phyloP scores from a whole-genome alignment of 2,113 vertebrate species.

The Delphinapterus leucas region DNA sequence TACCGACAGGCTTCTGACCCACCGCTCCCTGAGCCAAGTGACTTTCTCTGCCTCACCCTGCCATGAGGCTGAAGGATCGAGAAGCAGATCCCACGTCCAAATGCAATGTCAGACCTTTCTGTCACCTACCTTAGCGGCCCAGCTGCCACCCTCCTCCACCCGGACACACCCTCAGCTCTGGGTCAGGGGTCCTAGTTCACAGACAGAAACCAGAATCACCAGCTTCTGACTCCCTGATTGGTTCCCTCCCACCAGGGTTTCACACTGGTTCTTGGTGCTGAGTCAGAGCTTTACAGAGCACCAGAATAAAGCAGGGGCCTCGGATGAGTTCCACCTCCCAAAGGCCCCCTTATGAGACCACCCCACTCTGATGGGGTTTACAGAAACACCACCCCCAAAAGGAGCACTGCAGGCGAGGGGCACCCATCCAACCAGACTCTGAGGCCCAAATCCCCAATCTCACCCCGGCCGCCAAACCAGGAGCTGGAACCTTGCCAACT shows the following conservation, averaged over 20 bases:
- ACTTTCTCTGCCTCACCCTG: neutral
- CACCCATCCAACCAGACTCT: neutral
- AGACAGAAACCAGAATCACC: neutral
- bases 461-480: neutral
- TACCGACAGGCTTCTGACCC: neutral
- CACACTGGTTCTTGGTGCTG: constrained; percentile 26
- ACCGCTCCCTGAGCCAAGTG: neutral
- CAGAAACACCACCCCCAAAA: neutral
- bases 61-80: neutral
- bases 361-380: neutral
- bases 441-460: neutral
- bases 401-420: neutral
- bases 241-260: neutral
- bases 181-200: neutral
- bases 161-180: neutral
- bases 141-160: neutral
- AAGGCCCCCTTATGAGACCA: neutral
- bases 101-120: neutral
- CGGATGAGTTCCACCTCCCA: neutral
- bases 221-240: neutral
- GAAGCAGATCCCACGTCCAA: neutral
- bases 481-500: neutral
- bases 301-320: neutral
- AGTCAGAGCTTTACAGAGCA: constrained; percentile 54
- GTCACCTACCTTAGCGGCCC: neutral